Evolutionary conservation across 92 coral and sea anemone species (phyloP).

Genomic region (Pocillopora meandrina): DNA sequence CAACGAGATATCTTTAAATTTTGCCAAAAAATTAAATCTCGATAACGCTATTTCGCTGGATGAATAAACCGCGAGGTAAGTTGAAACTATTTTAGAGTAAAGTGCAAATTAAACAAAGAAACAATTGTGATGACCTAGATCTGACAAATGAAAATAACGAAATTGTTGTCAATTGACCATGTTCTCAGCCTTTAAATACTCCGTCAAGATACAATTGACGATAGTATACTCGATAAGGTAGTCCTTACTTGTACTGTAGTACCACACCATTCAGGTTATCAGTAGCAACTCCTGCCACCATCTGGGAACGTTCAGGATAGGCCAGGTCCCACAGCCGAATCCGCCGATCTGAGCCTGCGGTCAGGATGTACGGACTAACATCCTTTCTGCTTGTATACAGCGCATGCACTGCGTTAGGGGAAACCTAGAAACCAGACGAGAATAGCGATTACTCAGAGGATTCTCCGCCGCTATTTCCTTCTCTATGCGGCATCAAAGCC

Average conservation of each 20-base stretch:
- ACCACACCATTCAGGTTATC: conserved; percentile 89
- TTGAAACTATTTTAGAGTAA: too few relatives aligned
- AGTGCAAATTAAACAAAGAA: too few relatives aligned
- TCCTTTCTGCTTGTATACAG: conserved; percentile 89
- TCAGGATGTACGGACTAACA: conserved; percentile 89
- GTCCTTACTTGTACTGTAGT: conserved; percentile 87
- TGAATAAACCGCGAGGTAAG: too few relatives aligned
- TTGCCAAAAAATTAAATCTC: too few relatives aligned
- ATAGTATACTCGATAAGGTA: background rate
- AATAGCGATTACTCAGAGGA: background rate
- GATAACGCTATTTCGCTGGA: too few relatives aligned
- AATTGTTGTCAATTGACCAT: background rate
- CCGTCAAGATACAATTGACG: background rate
- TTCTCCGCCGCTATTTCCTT: too few relatives aligned
- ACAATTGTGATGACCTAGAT: background rate
- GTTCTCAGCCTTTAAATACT: too few relatives aligned
- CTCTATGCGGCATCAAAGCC: too few relatives aligned
- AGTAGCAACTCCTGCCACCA: conserved; percentile 95
- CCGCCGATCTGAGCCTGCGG: conserved; percentile 99
- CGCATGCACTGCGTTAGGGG: conserved; percentile 96
- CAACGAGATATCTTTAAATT: too few relatives aligned
- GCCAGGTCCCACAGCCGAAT: conserved; percentile 98
- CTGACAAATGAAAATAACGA: background rate
- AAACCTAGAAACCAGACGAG: conserved; percentile 62
- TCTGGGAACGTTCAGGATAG: conserved; percentile 89